Percentiles rank a stretch among this genome's conserved stretches.
phyloP scores from a whole-genome alignment of 2,113 vertebrate species.

The Prietella phreatophila region DNA sequence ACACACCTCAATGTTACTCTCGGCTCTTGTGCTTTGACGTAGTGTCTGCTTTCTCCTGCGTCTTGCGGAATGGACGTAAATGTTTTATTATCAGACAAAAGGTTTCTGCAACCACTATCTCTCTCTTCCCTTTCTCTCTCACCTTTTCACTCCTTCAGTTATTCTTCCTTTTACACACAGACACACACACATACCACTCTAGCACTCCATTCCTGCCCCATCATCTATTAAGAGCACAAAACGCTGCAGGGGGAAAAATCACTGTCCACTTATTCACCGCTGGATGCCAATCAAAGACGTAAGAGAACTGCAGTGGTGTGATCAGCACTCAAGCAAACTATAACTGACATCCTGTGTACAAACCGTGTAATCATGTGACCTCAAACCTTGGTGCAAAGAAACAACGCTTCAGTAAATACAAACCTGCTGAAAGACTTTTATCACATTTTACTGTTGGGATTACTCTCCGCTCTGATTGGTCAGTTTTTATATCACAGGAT shows the following conservation, averaged over 20 bases:
- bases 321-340: constrained; percentile 13
- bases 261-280: constrained; percentile 33
- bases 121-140: neutral
- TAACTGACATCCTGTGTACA: constrained; percentile 2
- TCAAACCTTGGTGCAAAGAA: neutral
- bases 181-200: neutral
- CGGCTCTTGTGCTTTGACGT: neutral
- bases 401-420: neutral
- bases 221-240: constrained; percentile 45
- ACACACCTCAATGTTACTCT: too few relatives aligned
- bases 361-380: constrained; percentile 4
- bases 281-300: constrained; percentile 21
- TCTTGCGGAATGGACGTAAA: neutral
- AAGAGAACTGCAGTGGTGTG: neutral
- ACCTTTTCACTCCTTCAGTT: neutral
- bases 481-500: neutral
- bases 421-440: neutral
- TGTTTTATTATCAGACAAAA: constrained; percentile 32
- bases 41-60: neutral
- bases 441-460: neutral
- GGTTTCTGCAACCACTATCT: neutral
- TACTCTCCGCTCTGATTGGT: neutral
- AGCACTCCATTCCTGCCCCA: constrained; percentile 8
- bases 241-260: constrained; percentile 39
- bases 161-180: neutral